Evolutionary conservation across 30 jellyfish, hydroid and myxozoan species (phyloP), one percentile per base, ranked within the genome.

Genomic region (Mastigias papua): DNA sequence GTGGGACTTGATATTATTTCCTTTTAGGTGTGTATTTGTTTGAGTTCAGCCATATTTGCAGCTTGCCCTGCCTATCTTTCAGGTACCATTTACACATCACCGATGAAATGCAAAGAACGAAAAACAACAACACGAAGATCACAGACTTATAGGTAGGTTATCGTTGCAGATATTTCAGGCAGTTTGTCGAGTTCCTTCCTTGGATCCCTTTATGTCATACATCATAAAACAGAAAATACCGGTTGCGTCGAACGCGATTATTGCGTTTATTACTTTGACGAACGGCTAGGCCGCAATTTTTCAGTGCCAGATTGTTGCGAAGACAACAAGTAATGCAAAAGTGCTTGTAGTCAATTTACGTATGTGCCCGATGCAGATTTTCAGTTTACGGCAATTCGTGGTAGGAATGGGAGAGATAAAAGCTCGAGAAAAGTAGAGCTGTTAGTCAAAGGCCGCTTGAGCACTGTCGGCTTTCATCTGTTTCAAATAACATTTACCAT

Each of bases 81-180:
- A 79, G 89, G 90, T 48, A 54, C 69, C 62, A 65, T 79, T 74
- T 76, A 72, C 73, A 29, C 90, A 32, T 48, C 96, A 37, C 90
- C 95, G 81, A 86, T 83, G 46, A 87, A 71, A 81, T 81, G 84
- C 76, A 95, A 90, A 57, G 99, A 95, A 50, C 80, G 99, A 74
- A 95, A 95, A 74, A 86, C 85, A 68, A 87, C 96, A 30, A 86
- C 74, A 25, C 34, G 95, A 90, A 73, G 99, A 82, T 88, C 97
- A 29, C 99, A 89, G 35, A 90, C 98, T 33, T 95, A 95, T 73
- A 65, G 99, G 99, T 95, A 62, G 26, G 91, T 81, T 50, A 13
- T 3, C 9, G 9, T 6, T 54, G 67, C 25, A 54, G 67, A 54
- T 5, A 54, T 6, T 54, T 2, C 25, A 42, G 17, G 17, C 20